These are phyloP conservation scores for Zeugodacus cucurbitae DNA, from an alignment of 1,140 invertebrate genomes.

Conservation along the genomic window DNA sequence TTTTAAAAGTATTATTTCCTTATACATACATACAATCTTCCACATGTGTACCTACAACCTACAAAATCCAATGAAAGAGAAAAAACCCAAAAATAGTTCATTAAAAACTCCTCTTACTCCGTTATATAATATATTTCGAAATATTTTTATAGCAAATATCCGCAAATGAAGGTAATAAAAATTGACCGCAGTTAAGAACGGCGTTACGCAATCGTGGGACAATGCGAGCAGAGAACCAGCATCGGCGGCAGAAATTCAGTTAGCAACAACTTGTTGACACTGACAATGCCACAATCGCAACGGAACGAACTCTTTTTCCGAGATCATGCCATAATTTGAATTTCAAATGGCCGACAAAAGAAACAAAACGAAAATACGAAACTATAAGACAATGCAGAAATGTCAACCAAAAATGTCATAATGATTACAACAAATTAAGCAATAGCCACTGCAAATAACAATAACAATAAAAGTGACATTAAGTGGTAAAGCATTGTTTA, in stretches of 20 bases:
- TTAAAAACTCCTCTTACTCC: too few relatives aligned
- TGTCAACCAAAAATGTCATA: background rate
- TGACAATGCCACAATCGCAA: background rate
- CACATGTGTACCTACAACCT: background rate
- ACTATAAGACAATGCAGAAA: background rate
- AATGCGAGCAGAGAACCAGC: background rate
- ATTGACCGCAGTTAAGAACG: background rate
- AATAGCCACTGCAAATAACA: background rate
- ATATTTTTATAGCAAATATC: too few relatives aligned
- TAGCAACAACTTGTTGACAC: background rate
- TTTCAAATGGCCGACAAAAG: background rate
- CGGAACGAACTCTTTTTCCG: background rate
- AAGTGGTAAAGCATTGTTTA: background rate
- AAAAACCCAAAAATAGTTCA: too few relatives aligned
- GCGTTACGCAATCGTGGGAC: background rate
- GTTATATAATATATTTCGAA: too few relatives aligned
- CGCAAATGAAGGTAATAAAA: background rate
- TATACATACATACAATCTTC: background rate
- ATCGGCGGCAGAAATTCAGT: background rate
- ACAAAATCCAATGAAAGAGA: too few relatives aligned
- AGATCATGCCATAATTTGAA: slow-evolving; percentile 38
- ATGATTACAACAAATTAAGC: slow-evolving; percentile 10
- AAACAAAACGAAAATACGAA: background rate
- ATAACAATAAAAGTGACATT: slow-evolving; percentile 18
- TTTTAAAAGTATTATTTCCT: too few relatives aligned